Evolutionary conservation across 2,113 vertebrate species (phyloP).

Genomic region (Hippolais icterina): DNA sequence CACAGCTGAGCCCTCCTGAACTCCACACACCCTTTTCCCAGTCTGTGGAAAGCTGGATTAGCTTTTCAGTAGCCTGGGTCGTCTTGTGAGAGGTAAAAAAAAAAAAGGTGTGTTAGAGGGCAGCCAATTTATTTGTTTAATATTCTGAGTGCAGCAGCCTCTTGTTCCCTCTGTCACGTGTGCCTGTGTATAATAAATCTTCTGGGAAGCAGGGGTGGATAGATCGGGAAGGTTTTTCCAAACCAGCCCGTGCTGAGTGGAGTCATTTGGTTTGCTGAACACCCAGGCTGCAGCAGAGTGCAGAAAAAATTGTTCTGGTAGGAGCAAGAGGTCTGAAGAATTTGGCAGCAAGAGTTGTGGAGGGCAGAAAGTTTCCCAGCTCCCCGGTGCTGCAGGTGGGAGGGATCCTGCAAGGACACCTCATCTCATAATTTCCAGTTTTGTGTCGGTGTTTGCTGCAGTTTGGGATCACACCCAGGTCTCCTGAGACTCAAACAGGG

Average conservation of each 20-base stretch:
- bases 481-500: not conserved
- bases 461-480: not conserved
- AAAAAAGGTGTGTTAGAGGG: conserved; percentile 10
- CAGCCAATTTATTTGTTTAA: conserved; percentile 57
- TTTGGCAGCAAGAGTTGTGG: not conserved
- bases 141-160: conserved; percentile 44
- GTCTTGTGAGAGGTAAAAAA: not conserved
- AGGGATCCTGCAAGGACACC: not conserved
- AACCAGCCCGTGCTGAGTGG: not conserved
- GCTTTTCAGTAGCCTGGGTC: conserved; percentile 6
- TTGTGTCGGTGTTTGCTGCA: not conserved
- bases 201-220: conserved; percentile 15
- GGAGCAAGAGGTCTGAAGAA: conserved; percentile 11
- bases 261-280: not conserved
- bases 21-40: not conserved
- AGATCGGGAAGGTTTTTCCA: not conserved
- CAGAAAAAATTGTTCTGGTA: not conserved
- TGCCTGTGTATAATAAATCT: conserved; percentile 35
- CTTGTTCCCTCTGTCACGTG: not conserved
- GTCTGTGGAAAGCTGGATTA: conserved; percentile 24
- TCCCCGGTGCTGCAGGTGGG: not conserved
- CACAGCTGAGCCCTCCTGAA: not conserved
- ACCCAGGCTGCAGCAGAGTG: not conserved
- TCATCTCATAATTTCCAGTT: not conserved
- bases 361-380: not conserved